Conservation (phyloP, 1,140 invertebrate genomes). For the Drosophila leontia region DNA sequence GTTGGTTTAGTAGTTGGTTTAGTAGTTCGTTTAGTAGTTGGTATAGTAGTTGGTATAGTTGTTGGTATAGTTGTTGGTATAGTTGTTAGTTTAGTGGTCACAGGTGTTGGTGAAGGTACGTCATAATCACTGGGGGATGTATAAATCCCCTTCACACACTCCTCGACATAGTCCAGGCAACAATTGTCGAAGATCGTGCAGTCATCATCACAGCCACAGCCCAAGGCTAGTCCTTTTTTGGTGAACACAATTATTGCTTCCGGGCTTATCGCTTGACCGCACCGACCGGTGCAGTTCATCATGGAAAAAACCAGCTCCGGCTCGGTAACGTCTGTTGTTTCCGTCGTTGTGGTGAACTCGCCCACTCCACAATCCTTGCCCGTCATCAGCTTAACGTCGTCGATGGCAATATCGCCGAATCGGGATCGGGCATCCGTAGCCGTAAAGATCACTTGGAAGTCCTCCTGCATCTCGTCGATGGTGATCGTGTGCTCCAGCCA, state of each 20-base stretch:
- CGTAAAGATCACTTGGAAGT: conserved; percentile 75
- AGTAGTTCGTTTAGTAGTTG: conserved; percentile 5
- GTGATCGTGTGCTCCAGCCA: conserved; percentile 76
- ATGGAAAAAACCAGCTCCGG: conserved; percentile 35
- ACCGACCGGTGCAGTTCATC: conserved; percentile 64
- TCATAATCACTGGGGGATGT: background rate
- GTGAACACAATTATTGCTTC: background rate
- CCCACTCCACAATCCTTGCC: conserved; percentile 59
- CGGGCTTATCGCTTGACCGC: conserved; percentile 11
- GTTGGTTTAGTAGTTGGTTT: conserved; percentile 7
- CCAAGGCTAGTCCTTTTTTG: background rate
- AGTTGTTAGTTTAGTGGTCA: conserved; percentile 9
- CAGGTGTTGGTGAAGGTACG: conserved; percentile 8
- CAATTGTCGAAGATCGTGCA: conserved; percentile 51
- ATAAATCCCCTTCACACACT: conserved; percentile 9
- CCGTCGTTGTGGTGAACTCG: conserved; percentile 38
- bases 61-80: background rate
- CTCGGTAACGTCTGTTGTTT: background rate
- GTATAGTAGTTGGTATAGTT: conserved; percentile 1
- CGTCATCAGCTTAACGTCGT: conserved; percentile 75
- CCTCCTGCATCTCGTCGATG: conserved; percentile 68
- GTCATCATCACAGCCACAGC: conserved; percentile 57
- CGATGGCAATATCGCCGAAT: conserved; percentile 80
- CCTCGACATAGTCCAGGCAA: conserved; percentile 54
- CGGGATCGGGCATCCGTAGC: conserved; percentile 34